phyloP scores from a whole-genome alignment of 2,888 invertebrate species.

The Eristalinus sepulchralis region DNA sequence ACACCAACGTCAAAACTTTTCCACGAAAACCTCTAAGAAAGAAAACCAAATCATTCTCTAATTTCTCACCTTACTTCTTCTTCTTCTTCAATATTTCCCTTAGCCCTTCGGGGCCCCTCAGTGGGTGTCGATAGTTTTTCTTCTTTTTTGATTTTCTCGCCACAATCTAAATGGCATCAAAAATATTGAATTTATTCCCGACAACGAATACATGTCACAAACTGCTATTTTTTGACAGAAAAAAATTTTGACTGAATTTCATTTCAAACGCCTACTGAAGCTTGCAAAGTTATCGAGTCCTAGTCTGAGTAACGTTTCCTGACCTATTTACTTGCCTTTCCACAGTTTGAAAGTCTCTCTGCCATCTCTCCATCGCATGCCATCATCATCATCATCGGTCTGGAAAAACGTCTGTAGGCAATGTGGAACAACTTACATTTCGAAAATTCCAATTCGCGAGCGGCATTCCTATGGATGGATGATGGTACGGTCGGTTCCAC shows the following conservation, averaged over 20 bases:
- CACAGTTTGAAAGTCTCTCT: not conserved
- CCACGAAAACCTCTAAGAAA: no score
- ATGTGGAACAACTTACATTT: not conserved
- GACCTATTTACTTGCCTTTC: not conserved
- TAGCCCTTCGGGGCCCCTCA: no score
- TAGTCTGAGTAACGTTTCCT: not conserved
- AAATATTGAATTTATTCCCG: not conserved
- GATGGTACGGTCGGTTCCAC: constrained; percentile 1
- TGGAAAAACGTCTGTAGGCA: not conserved
- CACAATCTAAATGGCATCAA: not conserved
- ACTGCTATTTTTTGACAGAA: not conserved
- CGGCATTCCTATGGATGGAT: constrained; percentile 21
- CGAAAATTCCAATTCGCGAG: not conserved
- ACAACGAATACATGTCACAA: not conserved
- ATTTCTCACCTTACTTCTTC: no score
- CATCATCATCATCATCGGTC: not conserved
- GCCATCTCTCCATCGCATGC: not conserved
- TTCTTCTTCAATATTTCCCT: no score
- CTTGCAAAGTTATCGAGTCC: not conserved
- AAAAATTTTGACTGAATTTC: not conserved
- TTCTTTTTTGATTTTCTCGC: not conserved
- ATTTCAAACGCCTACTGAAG: not conserved
- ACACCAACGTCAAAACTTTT: no score
- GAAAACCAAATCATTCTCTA: no score
- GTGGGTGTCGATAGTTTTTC: not conserved